Conservation (phyloP, 2,797 vertebrate genomes). For the Tiaroga cobitis region DNA sequence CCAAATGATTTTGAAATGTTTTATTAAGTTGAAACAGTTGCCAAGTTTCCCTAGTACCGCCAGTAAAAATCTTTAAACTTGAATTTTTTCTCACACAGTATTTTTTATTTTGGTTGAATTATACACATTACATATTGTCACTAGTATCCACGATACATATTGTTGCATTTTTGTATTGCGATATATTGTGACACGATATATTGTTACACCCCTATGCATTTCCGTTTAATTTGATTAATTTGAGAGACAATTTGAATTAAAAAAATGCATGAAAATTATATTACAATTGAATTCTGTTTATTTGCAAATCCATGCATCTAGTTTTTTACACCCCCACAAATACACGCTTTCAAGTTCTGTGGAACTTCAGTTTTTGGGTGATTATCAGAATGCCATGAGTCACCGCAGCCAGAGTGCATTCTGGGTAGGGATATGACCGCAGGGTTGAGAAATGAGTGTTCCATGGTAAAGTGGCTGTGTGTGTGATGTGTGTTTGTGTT, state of each 20-base stretch:
- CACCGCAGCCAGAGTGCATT: slow-evolving; percentile 50
- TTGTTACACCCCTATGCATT: too few species aligned
- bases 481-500: slow-evolving; percentile 44
- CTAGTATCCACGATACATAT: too few species aligned
- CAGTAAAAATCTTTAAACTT: too few species aligned
- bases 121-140: too few species aligned
- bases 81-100: too few species aligned
- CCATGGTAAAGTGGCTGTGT: slow-evolving; percentile 41
- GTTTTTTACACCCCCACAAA: slow-evolving; percentile 1
- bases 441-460: slow-evolving; percentile 55
- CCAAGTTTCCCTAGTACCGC: too few species aligned
- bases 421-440: slow-evolving; percentile 58
- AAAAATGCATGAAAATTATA: not conserved
- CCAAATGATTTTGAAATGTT: too few species aligned
- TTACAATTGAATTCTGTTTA: not conserved
- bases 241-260: not conserved
- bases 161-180: too few species aligned
- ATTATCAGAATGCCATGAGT: slow-evolving; percentile 51
- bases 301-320: not conserved
- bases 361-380: slow-evolving; percentile 30
- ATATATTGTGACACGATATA: too few species aligned
- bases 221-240: not conserved
- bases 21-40: too few species aligned
- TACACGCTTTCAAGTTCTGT: slow-evolving; percentile 31
- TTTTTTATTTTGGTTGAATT: too few species aligned